Percentiles rank a stretch among this genome's conserved stretches.
phyloP scores from a whole-genome alignment of 2,113 vertebrate genomes.

The Rhinopomastus cyanomelas region DNA sequence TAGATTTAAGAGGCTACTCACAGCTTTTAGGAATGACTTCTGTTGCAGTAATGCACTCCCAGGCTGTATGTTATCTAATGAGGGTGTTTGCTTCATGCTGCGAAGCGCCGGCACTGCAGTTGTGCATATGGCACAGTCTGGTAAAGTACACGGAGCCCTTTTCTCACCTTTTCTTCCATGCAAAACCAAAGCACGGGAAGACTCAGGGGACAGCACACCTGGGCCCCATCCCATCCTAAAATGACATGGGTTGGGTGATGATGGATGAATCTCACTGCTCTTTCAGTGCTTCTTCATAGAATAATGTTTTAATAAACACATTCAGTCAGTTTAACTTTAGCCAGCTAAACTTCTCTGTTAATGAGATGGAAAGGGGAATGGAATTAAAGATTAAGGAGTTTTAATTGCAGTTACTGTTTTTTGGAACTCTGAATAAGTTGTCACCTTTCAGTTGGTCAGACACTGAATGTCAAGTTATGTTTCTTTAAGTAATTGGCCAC shows the following conservation, averaged over 20 bases:
- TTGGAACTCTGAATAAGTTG: neutral
- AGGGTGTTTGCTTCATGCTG: neutral
- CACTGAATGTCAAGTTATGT: neutral
- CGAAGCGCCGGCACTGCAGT: neutral
- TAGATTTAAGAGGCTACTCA: neutral
- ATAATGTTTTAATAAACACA: neutral
- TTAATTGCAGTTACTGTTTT: neutral
- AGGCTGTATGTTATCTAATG: accelerated
- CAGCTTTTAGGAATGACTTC: neutral
- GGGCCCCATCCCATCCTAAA: neutral
- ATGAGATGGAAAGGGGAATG: neutral
- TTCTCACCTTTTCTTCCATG: neutral
- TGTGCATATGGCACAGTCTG: neutral
- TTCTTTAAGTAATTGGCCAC: neutral
- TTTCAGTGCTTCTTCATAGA: neutral
- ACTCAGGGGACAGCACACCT: neutral
- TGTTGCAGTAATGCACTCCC: accelerated
- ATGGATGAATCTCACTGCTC: neutral
- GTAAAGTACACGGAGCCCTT: neutral
- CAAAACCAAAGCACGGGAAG: neutral
- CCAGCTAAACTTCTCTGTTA: neutral
- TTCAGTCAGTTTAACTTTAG: neutral
- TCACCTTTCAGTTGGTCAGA: neutral
- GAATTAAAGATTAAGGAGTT: neutral
- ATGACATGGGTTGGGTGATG: accelerated